phyloP scores from a whole-genome alignment of 2,888 invertebrate genomes.

The Poecilobothrus nobilitatus region DNA sequence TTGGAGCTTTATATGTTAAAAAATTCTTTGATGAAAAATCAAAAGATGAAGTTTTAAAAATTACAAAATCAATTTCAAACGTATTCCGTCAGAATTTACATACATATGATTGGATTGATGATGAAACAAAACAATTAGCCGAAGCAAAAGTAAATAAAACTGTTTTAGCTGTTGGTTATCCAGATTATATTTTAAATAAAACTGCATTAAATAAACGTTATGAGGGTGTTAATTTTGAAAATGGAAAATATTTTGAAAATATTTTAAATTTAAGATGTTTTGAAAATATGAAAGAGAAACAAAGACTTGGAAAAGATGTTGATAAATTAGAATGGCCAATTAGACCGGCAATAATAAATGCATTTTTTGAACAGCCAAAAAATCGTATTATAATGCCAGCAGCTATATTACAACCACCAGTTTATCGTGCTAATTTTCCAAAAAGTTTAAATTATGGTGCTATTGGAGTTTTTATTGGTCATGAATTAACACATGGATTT shows the following conservation, averaged over 20 bases:
- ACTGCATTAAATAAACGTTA: constrained; percentile 74
- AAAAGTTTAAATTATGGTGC: constrained; percentile 36
- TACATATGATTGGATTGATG: constrained; percentile 86
- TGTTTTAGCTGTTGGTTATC: constrained; percentile 87
- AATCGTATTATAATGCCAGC: constrained; percentile 91
- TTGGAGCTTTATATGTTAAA: constrained; percentile 50
- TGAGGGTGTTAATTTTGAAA: constrained; percentile 56
- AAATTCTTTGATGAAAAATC: constrained; percentile 46
- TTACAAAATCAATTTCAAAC: constrained; percentile 75
- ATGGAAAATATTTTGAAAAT: constrained; percentile 70
- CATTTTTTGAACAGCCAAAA: constrained; percentile 81
- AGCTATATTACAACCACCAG: constrained; percentile 82
- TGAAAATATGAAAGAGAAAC: constrained; percentile 64
- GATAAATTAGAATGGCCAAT: constrained; percentile 76
- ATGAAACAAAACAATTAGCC: constrained; percentile 70
- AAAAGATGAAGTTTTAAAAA: constrained; percentile 58
- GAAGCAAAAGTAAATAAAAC: constrained; percentile 83
- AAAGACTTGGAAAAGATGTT: constrained; percentile 49
- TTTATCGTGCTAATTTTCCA: constrained; percentile 77
- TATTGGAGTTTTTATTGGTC: constrained; percentile 27
- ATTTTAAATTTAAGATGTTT: constrained; percentile 61
- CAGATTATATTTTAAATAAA: constrained; percentile 75
- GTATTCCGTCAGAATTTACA: constrained; percentile 78
- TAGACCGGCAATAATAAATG: constrained; percentile 81
- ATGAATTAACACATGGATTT: constrained; percentile 28